Conservation (phyloP, 2,888 invertebrate genomes). For the Xestia xanthographa region DNA sequence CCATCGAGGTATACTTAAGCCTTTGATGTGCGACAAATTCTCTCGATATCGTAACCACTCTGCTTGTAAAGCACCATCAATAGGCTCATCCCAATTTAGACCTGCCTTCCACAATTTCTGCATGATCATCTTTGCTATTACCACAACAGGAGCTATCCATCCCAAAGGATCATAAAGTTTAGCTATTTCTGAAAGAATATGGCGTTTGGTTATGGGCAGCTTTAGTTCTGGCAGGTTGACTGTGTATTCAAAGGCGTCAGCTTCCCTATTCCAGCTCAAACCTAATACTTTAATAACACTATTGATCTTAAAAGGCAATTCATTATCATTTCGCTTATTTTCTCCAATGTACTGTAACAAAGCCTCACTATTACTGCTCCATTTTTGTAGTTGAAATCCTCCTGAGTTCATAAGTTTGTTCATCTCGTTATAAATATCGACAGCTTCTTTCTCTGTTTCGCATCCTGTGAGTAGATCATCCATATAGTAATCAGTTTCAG, state of each 20-base stretch:
- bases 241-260: slow-evolving; percentile 15
- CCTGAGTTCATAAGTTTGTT: slow-evolving; percentile 51
- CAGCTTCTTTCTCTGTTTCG: slow-evolving; percentile 53
- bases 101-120: slow-evolving; percentile 30
- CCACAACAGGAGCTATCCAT: slow-evolving; percentile 35
- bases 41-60: no score
- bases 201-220: slow-evolving; percentile 9
- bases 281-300: slow-evolving; percentile 28
- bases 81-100: background rate
- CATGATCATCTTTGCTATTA: slow-evolving; percentile 17
- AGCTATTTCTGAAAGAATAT: slow-evolving; percentile 21
- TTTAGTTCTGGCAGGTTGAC: background rate
- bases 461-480: slow-evolving; percentile 62
- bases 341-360: slow-evolving; percentile 10
- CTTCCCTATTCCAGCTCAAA: slow-evolving; percentile 19
- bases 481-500: slow-evolving; percentile 31
- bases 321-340: slow-evolving; percentile 1
- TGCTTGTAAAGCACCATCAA: no score
- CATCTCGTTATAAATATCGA: slow-evolving; percentile 54
- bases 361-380: slow-evolving; percentile 49
- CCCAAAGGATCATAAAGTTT: slow-evolving; percentile 15
- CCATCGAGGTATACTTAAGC: no score
- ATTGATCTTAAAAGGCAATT: slow-evolving; percentile 6
- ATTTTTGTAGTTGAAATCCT: slow-evolving; percentile 60
- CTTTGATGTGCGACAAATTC: no score